Base-by-base conservation (phyloP, 92 coral and sea anemone genomes). In the Pocillopora grandis region DNA sequence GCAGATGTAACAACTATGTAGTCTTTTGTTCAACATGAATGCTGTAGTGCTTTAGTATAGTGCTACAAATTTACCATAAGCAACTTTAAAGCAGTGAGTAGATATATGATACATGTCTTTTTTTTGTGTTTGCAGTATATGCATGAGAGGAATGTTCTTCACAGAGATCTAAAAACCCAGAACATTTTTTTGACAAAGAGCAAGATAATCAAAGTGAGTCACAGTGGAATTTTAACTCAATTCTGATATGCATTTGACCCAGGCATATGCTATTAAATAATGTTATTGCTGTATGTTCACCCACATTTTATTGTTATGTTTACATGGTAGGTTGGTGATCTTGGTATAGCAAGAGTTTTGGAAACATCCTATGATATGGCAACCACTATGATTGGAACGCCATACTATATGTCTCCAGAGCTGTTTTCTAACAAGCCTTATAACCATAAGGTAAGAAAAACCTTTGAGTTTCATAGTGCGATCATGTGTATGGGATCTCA, bases 371-470 rank as follows among this genome's bases (percentile, higher is more conserved):
- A 97, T 9, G 99, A 97, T 79, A 97, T 97, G 99, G 99, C 99
- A 4, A 97, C 92, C 18, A 97, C 99, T 1, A 55, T 94, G 73
- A 94, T 97, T 76, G 99, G 99, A 23, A 97, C 99, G 11, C 99
- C 99, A 15, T 97, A 97, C 82, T 97, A 97, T 80, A 97, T 97
- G 99, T 97, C 99, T 15, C 99, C 99, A n/a, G 99, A 97, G 76
- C 89, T 97, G 52, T 97, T 97, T 69, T 94, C 99, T 15, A 97
- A 97, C 61, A 94, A 91, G 83, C 98, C 99, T 10, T 97, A 97
- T 71, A 94, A 93, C 76, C 94, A 97, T 76, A 97, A 97, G 99
- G 99, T 97, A 90, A 3, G 55, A 15, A 66, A 37, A 13, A 23
- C 0, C 7, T 15, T 1, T 1, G 17, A 35, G 2, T 18, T 2